Base-by-base conservation (phyloP, 2,113 vertebrate species). In the Scolopax mira region DNA sequence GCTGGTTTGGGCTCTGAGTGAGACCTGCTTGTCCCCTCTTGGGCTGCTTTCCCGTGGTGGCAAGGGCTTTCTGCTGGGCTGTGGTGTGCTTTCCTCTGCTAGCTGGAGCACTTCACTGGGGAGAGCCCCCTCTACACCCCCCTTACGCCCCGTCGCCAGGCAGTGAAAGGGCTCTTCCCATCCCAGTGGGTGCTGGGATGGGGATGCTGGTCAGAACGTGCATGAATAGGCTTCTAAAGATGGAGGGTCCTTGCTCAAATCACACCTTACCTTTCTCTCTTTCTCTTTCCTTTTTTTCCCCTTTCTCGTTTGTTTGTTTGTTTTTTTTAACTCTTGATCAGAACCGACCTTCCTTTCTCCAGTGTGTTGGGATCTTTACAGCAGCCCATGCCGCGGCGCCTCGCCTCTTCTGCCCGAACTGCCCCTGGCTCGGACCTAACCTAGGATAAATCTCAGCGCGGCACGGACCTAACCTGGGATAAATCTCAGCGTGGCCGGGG, bases 401-500 rank as follows among this genome's bases (percentile, higher is more conserved):
- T 96, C 92, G 15, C 88, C 91, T 6, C 2, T 94, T 80, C 94
- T 86, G 58, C 91, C 93, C 92, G 33, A 93, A 41, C 96, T 15
- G 35, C 96, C 96, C 3, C 95, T 91, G 86, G 71, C 92, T 71
- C 66, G 93, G 97, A 97, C 95, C 97, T 98, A 97, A 98, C 97
- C 97, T 96, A 97, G 98, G 97, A 95, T 90, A 65, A 95, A 84
- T 87, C 85, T 95, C 97, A 11, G 91, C 81, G 66, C 90, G 73
- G 97, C 95, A 67, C 69, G 93, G 97, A 97, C 95, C 97, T 98
- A 97, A 98, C 97, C 97, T 96, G 96, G 98, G 97, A 95, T 90
- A 65, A 95, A 84, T 87, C 85, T 95, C 97, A 11, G 91, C 82
- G 66, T 90, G 73, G 97, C 95, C 96, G 52, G 70, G 97, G 88